A percentile compares a stretch with the other conserved stretches of the same genome.
These are phyloP conservation scores for Steinernema hermaphroditum DNA, from an alignment of 2,888 invertebrate species.

Conservation along the genomic window DNA sequence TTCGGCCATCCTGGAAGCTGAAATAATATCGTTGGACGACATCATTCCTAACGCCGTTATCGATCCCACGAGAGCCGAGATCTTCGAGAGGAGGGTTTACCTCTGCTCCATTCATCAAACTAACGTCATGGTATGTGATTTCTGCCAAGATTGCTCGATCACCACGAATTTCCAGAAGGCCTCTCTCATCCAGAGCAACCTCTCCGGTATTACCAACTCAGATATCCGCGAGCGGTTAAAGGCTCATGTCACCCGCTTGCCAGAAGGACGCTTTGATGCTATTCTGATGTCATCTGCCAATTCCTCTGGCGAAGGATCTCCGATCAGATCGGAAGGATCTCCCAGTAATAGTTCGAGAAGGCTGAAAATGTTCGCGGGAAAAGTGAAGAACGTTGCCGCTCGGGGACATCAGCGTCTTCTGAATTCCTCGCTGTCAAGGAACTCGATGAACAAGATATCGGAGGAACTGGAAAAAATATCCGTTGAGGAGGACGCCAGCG, in stretches of 20 bases:
- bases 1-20: slow-evolving; percentile 36
- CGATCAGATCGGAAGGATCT: neutral
- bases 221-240: neutral
- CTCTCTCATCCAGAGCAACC: neutral
- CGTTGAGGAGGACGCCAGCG: neutral
- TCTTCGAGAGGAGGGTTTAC: slow-evolving; percentile 42
- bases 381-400: slow-evolving; percentile 39
- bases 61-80: slow-evolving; percentile 41
- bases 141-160: neutral
- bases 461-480: neutral
- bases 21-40: slow-evolving; percentile 39
- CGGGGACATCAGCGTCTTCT: slow-evolving; percentile 40
- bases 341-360: neutral
- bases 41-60: slow-evolving; percentile 43
- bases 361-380: slow-evolving; percentile 15
- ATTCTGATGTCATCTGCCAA: neutral
- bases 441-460: slow-evolving; percentile 4
- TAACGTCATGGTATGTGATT: slow-evolving; percentile 49
- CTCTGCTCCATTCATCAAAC: slow-evolving; percentile 55
- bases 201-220: neutral
- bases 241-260: slow-evolving; percentile 28
- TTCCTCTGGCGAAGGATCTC: slow-evolving; percentile 21
- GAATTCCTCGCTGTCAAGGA: slow-evolving; percentile 38
- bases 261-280: neutral
- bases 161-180: neutral